These are phyloP conservation scores for Hydropotes inermis DNA, from an alignment of 2,113 vertebrate genomes.

Conservation along the genomic window DNA sequence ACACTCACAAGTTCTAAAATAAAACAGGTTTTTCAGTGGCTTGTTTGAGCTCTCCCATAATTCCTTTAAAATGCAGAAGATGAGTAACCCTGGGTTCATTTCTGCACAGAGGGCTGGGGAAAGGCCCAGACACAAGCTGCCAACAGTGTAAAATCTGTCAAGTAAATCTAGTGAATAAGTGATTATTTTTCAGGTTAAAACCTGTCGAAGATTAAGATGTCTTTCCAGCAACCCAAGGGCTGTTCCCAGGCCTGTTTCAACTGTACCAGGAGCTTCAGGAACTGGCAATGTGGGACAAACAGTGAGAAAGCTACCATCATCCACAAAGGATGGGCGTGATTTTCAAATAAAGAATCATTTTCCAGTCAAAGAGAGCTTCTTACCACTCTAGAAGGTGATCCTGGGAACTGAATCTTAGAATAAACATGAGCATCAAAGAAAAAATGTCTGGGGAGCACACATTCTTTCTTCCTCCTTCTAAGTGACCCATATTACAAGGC, in stretches of 20 bases:
- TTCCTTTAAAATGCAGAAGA: constrained; percentile 17
- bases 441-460: neutral
- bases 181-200: constrained; percentile 70
- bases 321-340: neutral
- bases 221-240: neutral
- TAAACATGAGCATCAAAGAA: neutral
- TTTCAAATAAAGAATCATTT: constrained; percentile 15
- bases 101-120: constrained; percentile 47
- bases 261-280: constrained; percentile 53
- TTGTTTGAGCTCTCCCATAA: constrained; percentile 28
- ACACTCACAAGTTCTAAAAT: neutral
- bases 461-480: neutral
- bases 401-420: neutral
- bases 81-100: neutral
- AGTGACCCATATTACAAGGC: neutral
- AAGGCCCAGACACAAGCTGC: constrained; percentile 50
- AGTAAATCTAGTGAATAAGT: constrained; percentile 52
- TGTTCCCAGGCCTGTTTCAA: constrained; percentile 8
- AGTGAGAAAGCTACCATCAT: neutral
- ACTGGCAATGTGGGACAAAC: constrained; percentile 13
- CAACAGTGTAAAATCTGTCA: constrained; percentile 63
- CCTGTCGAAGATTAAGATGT: neutral
- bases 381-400: neutral
- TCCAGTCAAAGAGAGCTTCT: neutral
- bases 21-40: neutral